phyloP scores from a whole-genome alignment of 1,140 invertebrate species.

The Cydia pomonella region DNA sequence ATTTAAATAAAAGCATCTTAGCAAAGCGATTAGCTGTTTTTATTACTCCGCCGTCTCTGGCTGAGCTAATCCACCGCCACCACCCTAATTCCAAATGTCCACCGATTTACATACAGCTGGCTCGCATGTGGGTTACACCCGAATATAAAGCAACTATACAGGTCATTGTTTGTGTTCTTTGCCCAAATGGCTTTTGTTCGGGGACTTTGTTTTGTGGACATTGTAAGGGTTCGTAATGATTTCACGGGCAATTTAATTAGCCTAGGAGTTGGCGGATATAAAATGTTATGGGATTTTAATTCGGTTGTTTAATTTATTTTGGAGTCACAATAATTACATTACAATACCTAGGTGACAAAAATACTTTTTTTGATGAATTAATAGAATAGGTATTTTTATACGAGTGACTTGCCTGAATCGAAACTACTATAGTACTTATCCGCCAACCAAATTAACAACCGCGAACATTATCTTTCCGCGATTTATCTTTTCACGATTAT shows the following conservation, averaged over 20 bases:
- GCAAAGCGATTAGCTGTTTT: not conserved
- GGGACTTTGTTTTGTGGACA: slow-evolving; percentile 4
- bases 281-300: not conserved
- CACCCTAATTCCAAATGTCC: slow-evolving; percentile 12
- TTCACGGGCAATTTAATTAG: not conserved
- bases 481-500: no score
- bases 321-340: no score
- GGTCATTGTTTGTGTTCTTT: slow-evolving; percentile 17
- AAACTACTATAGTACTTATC: no score
- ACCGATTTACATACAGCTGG: slow-evolving; percentile 22
- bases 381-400: no score
- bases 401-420: no score
- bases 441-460: no score
- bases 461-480: no score
- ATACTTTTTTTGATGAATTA: no score
- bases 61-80: not conserved
- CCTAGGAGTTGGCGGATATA: not conserved
- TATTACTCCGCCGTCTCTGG: not conserved
- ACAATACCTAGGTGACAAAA: no score
- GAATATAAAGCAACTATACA: slow-evolving; percentile 29
- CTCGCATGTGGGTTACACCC: slow-evolving; percentile 17
- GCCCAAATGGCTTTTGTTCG: slow-evolving; percentile 18
- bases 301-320: not conserved
- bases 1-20: not conserved
- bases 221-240: not conserved